These are phyloP conservation scores for Polypedilum pembai DNA, from an alignment of 1,140 invertebrate genomes.

Conservation along the genomic window DNA sequence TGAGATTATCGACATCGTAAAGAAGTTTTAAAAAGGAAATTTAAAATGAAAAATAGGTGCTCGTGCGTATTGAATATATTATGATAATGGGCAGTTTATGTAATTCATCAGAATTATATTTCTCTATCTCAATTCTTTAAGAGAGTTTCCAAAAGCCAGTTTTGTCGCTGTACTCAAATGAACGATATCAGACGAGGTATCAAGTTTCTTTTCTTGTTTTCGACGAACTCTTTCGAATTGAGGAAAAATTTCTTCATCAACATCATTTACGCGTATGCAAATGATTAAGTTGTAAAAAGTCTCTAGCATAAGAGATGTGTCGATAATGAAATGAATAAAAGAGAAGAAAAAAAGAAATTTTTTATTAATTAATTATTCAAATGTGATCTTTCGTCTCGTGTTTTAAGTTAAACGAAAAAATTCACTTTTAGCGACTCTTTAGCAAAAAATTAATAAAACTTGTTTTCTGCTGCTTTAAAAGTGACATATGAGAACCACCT, in stretches of 20 bases:
- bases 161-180: neutral
- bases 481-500: neutral
- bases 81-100: slow-evolving; percentile 11
- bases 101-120: slow-evolving; percentile 8
- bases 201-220: neutral
- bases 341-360: neutral
- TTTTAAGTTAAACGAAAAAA: neutral
- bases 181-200: slow-evolving; percentile 4
- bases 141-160: neutral
- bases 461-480: neutral
- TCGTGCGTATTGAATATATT: neutral
- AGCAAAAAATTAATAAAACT: no score
- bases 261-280: neutral
- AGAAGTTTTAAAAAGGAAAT: neutral
- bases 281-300: slow-evolving; percentile 19
- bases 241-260: neutral
- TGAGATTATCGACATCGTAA: slow-evolving; percentile 4
- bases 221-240: neutral
- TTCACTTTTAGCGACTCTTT: neutral
- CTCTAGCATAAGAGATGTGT: neutral
- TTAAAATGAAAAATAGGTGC: neutral
- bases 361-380: slow-evolving; percentile 9
- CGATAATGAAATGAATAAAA: neutral
- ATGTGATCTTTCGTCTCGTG: neutral
- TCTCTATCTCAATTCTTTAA: neutral